Percentiles rank a stretch among this genome's conserved stretches.
Evolutionary conservation across 2,888 invertebrate species (phyloP).

Genomic region (Odontocolon sp.): DNA sequence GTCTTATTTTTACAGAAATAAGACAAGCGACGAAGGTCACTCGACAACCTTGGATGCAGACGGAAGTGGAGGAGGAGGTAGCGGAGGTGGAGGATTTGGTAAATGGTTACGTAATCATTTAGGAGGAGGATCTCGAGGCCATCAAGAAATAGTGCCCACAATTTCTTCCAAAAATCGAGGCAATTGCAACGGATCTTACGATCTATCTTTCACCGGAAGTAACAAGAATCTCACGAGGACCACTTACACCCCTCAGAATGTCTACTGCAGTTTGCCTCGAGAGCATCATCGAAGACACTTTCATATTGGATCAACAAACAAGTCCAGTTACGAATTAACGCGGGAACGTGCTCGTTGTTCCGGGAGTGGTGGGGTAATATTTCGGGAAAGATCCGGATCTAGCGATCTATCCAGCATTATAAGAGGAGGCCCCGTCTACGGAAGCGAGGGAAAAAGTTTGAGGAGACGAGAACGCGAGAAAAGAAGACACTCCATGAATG

Average conservation of each 20-base stretch:
- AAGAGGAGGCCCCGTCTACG: slow-evolving; percentile 69
- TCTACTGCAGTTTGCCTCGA: slow-evolving; percentile 77
- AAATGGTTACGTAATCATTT: slow-evolving; percentile 79
- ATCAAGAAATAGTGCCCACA: slow-evolving; percentile 64
- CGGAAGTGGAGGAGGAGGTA: slow-evolving; percentile 56
- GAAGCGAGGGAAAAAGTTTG: slow-evolving; percentile 74
- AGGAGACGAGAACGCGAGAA: slow-evolving; percentile 75
- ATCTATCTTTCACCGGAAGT: slow-evolving; percentile 24
- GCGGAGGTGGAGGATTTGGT: slow-evolving; percentile 72
- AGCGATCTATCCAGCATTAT: slow-evolving; percentile 40
- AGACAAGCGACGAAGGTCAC: slow-evolving; percentile 63
- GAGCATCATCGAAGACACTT: slow-evolving; percentile 72
- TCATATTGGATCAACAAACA: slow-evolving; percentile 55
- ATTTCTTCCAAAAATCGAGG: slow-evolving; percentile 55
- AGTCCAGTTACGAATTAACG: slow-evolving; percentile 35
- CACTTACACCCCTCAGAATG: slow-evolving; percentile 75
- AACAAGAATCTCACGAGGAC: slow-evolving; percentile 66
- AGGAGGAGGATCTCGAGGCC: slow-evolving; percentile 68
- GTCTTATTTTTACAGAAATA: slow-evolving; percentile 66
- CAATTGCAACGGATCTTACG: slow-evolving; percentile 39
- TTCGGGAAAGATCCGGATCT: slow-evolving; percentile 38
- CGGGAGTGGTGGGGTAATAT: slow-evolving; percentile 61
- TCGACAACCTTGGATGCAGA: slow-evolving; percentile 51
- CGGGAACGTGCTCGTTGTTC: slow-evolving; percentile 67
- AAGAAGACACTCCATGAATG: slow-evolving; percentile 78